phyloP scores from a whole-genome alignment of 2,888 invertebrate species.

The Archips xylosteana region DNA sequence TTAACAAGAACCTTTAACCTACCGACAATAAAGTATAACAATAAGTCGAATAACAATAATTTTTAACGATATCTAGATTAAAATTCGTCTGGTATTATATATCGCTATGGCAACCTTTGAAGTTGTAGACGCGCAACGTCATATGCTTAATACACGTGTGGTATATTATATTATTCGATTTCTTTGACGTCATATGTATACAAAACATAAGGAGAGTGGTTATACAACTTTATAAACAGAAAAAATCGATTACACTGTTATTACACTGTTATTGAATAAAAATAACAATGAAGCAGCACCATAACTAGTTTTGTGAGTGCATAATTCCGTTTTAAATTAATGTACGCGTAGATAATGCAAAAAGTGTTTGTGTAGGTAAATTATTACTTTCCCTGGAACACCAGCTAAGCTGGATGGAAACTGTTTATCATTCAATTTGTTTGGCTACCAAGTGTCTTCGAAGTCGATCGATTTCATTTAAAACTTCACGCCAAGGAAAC shows the following conservation, averaged over 20 bases:
- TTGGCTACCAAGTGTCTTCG: conserved; percentile 55
- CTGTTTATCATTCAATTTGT: conserved; percentile 62
- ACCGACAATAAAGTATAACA: no score
- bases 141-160: background rate
- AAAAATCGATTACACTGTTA: background rate
- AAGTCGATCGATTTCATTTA: conserved; percentile 45
- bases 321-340: conserved; percentile 12
- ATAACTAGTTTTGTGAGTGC: conserved; percentile 23
- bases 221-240: background rate
- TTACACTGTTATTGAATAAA: background rate
- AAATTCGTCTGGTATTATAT: no score
- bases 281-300: conserved; percentile 10
- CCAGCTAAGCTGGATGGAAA: conserved; percentile 54
- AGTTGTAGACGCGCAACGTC: no score
- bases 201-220: background rate
- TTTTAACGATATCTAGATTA: no score
- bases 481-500: background rate
- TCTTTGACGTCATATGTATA: background rate
- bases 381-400: conserved; percentile 70
- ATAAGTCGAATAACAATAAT: no score
- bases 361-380: conserved; percentile 54
- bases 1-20: no score
- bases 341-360: conserved; percentile 29
- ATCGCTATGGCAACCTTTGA: no score
- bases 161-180: background rate